Percentiles rank a stretch among this genome's conserved stretches.
Evolutionary conservation across 1,140 invertebrate species (phyloP).

Genomic region (Lineus longissimus): DNA sequence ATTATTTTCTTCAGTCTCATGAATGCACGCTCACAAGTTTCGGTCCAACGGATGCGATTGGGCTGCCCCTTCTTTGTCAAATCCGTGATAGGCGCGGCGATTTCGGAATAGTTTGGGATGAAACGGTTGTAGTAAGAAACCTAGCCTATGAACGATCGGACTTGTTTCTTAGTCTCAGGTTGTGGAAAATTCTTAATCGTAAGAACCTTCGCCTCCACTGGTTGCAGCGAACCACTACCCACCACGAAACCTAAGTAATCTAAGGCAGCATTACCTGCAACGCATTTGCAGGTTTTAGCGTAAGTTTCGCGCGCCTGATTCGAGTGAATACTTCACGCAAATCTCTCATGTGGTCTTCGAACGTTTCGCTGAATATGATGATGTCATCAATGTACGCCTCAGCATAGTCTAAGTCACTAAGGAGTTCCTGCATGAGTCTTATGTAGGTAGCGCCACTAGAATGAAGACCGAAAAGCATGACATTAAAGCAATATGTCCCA

Average conservation of each 20-base stretch:
- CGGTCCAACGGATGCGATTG: background rate
- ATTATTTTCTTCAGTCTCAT: constrained; percentile 21
- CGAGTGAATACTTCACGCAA: too few species aligned
- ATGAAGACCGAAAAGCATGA: constrained; percentile 22
- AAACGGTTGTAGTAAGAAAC: too few species aligned
- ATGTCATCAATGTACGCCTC: constrained; percentile 5
- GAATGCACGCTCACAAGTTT: constrained; percentile 13
- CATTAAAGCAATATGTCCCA: constrained; percentile 14
- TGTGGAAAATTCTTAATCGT: constrained; percentile 34
- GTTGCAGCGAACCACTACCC: too few species aligned
- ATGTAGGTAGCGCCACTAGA: constrained; percentile 16
- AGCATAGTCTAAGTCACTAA: constrained; percentile 1
- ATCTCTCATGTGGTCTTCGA: too few species aligned
- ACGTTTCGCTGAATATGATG: too few species aligned
- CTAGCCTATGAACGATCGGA: too few species aligned
- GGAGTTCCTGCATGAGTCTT: constrained; percentile 7
- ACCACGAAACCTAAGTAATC: too few species aligned
- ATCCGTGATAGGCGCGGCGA: too few species aligned
- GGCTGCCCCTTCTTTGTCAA: too few species aligned
- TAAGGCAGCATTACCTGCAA: constrained; percentile 34
- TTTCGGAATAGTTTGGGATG: too few species aligned
- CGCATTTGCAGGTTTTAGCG: constrained; percentile 4
- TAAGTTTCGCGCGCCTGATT: background rate
- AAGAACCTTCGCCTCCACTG: constrained; percentile 32
- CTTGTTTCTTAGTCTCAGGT: constrained; percentile 36